Percentiles rank a stretch among this genome's conserved stretches.
Evolutionary conservation across 2,797 vertebrate species (phyloP).

Genomic region (Enteromius paludinosus): DNA sequence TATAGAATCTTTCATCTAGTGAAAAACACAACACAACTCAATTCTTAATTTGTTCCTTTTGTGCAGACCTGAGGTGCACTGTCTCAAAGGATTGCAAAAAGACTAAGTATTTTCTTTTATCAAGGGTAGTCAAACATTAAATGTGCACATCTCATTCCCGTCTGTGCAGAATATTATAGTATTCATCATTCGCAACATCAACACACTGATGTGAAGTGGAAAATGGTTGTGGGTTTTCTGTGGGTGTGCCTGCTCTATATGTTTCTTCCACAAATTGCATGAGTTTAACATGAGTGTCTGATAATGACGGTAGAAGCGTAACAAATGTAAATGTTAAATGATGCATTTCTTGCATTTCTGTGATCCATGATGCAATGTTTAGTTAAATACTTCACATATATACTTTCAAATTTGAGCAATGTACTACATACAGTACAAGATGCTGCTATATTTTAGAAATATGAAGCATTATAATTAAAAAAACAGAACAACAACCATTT

Average conservation of each 20-base stretch:
- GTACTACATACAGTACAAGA: background rate
- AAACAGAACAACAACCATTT: background rate
- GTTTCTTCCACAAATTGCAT: background rate
- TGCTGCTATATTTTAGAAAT: background rate
- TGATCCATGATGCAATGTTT: background rate
- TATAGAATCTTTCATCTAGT: constrained; percentile 13
- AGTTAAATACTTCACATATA: background rate
- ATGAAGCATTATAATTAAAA: background rate
- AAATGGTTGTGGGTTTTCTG: background rate
- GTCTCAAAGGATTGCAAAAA: background rate
- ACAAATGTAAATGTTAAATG: background rate
- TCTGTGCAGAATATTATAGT: constrained; percentile 27
- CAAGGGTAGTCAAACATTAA: constrained; percentile 32
- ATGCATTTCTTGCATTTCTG: constrained; percentile 1
- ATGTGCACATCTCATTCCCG: background rate
- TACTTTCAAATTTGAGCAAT: background rate
- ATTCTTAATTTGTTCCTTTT: constrained; percentile 19
- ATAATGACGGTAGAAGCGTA: background rate
- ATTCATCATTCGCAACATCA: constrained; percentile 3
- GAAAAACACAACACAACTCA: background rate
- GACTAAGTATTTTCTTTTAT: constrained; percentile 14
- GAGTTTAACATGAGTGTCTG: background rate
- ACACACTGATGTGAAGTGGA: background rate
- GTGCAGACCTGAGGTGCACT: background rate
- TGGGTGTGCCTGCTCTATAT: background rate